Evolutionary conservation across 1,140 invertebrate species (phyloP), one percentile per base, ranked within the genome.

Genomic region (Neodiprion fabricii): DNA sequence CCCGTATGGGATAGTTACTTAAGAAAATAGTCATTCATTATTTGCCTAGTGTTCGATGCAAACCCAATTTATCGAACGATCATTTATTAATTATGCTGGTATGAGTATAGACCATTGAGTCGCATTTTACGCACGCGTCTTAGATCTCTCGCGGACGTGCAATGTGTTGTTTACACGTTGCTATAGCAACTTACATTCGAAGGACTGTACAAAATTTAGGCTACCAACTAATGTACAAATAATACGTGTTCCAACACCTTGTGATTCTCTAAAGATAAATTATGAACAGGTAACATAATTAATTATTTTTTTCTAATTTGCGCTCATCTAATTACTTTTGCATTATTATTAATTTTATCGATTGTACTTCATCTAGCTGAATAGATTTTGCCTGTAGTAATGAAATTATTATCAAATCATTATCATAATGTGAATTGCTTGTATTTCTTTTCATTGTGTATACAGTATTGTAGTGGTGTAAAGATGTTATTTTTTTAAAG

Each of bases 161-260:
- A 61, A 61, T 83, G 80, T 87, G 82, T 85, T 85, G 80, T 81
- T 81, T 82, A 79, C 78, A 77, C 79, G 86, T 87, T 82, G 81
- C 81, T 82, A 87, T 82, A 85, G 81, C 82, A 81, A 88, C 86
- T 17, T 17, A 3, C 77, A 69, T 75, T 76, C 69, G 65, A 73
- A 75, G 50, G 71, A 70, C 72, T 65, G 72, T 72, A 72, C n/a
- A 61, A 61, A 61, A 14, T 61, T 17, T 61, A 61, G 53, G 53
- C 53, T 17, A 9, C 53, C 53, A 14, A 61, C 5, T 61, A 61
- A 61, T 61, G 53, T 61, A 61, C n/a, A 12, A 61, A 9, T 61
- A 61, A 61, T 61, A 12, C 53, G 9, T 61, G n/a, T 61, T 61
- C n/a, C 53, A 17, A 7, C 53, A 61, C 53, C 9, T 61, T 7